A percentile compares a stretch with the other conserved stretches of the same genome.
phyloP scores from a whole-genome alignment of 2,113 vertebrate species.

The Thermophis baileyi region DNA sequence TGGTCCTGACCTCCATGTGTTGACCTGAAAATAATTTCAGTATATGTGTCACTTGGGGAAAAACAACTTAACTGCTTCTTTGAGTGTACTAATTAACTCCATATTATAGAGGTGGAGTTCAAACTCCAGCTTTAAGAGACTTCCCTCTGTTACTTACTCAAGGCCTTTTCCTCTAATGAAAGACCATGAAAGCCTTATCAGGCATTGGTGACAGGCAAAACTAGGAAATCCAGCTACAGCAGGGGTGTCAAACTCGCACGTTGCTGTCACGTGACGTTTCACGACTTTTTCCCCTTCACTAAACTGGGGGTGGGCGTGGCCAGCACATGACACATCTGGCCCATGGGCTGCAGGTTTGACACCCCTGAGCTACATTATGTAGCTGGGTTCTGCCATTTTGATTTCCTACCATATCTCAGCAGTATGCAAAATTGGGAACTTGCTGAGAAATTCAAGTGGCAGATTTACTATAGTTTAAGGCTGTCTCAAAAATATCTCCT shows the following conservation, averaged over 20 bases:
- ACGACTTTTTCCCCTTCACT: no score
- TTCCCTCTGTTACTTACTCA: neutral
- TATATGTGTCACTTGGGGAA: neutral
- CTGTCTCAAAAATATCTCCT: neutral
- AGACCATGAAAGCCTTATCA: no score
- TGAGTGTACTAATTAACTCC: neutral
- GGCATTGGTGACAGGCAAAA: neutral
- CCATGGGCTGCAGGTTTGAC: no score
- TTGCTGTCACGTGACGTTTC: no score
- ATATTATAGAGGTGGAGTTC: neutral
- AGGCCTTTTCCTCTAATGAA: neutral
- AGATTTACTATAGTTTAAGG: neutral
- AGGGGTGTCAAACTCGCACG: no score
- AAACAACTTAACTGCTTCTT: neutral
- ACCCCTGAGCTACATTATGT: no score
- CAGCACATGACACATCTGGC: no score
- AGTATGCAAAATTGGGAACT: neutral
- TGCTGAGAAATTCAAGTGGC: neutral
- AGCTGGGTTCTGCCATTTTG: neutral
- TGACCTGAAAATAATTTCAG: neutral
- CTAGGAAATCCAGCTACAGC: no score
- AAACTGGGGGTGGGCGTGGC: no score
- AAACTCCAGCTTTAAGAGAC: neutral
- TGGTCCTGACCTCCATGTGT: neutral
- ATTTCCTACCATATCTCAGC: neutral